Evolutionary conservation across 2,113 vertebrate species (phyloP), one percentile per base, ranked within the genome.

Genomic region (Sinosuthora webbiana): DNA sequence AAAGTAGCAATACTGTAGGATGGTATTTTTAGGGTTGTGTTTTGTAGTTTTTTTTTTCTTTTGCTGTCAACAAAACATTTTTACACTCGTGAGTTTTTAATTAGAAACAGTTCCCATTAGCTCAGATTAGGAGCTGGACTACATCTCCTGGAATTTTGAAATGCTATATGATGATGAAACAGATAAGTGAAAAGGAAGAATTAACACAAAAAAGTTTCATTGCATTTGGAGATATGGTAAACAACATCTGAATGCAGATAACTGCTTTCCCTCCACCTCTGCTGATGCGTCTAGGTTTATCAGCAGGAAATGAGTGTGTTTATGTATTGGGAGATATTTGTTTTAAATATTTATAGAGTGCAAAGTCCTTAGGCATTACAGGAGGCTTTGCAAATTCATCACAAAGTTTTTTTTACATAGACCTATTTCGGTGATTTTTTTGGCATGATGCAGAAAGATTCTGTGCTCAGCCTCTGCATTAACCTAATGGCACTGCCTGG

Each of bases 321-420:
- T 97, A 97, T 90, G 23, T 96, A 92, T 89, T 93, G 94, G 78
- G 77, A 97, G 94, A 91, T 94, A 95, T 97, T 97, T 97, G 89
- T 94, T 98, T 98, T 97, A 98, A 97, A 98, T 98, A 98, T 98
- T 98, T 98, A 98, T 90, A 97, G 79, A 85, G 44, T 94, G 70
- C 39, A 96, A 95, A 95, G 82, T 97, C 76, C 93, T 97, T 95
- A 94, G 92, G 88, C 83, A 97, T 96, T 95, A 92, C 62, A 95
- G 76, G 74, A 95, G 83, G 50, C 80, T 97, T 94, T 95, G 60
- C 88, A 89, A 96, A 97, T 96, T 95, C 83, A 79, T 92, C 78
- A 68, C 6, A 3, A 94, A 83, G 25, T 85, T 90, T 85, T 73
- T 83, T 83, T 77, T 78, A 35, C 49, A 31, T 53, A 45, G 82